Evolutionary conservation across 2,797 vertebrate genomes (phyloP).

Genomic region (Bucorvus abyssinicus): DNA sequence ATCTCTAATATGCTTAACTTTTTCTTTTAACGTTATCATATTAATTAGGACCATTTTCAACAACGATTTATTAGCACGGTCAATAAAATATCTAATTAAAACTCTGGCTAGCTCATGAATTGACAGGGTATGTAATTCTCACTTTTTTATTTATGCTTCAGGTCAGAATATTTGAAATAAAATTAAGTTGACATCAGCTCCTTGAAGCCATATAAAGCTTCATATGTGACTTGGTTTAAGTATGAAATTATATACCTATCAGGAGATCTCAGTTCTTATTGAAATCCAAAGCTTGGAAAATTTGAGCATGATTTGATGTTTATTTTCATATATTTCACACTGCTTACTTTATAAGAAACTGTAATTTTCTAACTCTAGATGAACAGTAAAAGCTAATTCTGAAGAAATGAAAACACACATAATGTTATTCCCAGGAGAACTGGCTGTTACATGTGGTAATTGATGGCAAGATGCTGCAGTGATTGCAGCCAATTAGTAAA

Average conservation of each 20-base stretch:
- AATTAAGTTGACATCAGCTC: background rate
- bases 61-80: background rate
- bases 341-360: background rate
- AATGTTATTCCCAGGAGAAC: background rate
- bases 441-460: background rate
- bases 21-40: background rate
- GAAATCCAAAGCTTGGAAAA: background rate
- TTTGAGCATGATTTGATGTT: background rate
- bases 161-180: background rate
- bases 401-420: slow-evolving; percentile 26
- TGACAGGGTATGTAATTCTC: background rate
- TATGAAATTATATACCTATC: background rate
- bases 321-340: background rate
- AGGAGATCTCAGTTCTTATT: background rate
- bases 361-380: background rate
- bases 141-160: background rate
- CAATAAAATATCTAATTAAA: background rate
- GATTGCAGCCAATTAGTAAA: background rate
- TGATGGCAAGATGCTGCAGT: background rate
- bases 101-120: background rate
- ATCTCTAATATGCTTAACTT: background rate
- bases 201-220: background rate
- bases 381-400: slow-evolving; percentile 29
- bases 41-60: background rate
- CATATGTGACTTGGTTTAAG: background rate